A percentile compares a stretch with the other conserved stretches of the same genome.
Conservation (phyloP, 2,113 vertebrate species). For the Geococcyx californianus region DNA sequence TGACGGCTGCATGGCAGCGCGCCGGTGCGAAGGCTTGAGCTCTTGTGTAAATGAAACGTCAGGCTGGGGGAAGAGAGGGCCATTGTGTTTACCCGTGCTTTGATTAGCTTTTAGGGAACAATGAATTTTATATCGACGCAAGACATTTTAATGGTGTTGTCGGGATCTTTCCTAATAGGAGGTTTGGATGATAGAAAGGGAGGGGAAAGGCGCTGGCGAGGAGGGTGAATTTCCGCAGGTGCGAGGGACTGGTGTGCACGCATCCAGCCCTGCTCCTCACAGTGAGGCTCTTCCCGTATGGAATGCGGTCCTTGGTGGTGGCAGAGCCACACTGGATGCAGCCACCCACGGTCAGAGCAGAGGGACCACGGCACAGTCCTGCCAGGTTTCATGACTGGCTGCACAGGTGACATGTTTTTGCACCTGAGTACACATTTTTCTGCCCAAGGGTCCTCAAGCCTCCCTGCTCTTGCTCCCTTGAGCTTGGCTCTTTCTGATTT, state of each 20-base stretch:
- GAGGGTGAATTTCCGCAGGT: not conserved
- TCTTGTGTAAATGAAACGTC: slow-evolving; percentile 59
- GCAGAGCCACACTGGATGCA: not conserved
- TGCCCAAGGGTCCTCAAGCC: not conserved
- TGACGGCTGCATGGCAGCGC: slow-evolving; percentile 50
- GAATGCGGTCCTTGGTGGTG: accelerated
- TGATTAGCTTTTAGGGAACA: slow-evolving; percentile 59
- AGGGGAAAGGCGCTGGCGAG: not conserved
- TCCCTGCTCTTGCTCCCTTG: not conserved
- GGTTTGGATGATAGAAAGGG: not conserved
- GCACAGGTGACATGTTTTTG: not conserved
- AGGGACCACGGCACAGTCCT: not conserved
- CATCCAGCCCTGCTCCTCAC: not conserved
- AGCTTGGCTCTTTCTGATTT: not conserved
- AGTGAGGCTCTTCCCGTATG: accelerated
- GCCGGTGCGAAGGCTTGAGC: slow-evolving; percentile 16
- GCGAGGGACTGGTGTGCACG: accelerated
- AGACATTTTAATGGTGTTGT: slow-evolving; percentile 36
- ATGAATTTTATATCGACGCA: not conserved
- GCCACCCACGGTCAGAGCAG: not conserved
- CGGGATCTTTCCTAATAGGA: not conserved
- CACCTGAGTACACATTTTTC: not conserved
- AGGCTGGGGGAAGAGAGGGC: slow-evolving; percentile 40
- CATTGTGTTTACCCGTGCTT: slow-evolving; percentile 49
- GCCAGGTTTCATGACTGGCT: not conserved